phyloP scores from a whole-genome alignment of 2,797 vertebrate species.

The Kryptolebias ocellatus region DNA sequence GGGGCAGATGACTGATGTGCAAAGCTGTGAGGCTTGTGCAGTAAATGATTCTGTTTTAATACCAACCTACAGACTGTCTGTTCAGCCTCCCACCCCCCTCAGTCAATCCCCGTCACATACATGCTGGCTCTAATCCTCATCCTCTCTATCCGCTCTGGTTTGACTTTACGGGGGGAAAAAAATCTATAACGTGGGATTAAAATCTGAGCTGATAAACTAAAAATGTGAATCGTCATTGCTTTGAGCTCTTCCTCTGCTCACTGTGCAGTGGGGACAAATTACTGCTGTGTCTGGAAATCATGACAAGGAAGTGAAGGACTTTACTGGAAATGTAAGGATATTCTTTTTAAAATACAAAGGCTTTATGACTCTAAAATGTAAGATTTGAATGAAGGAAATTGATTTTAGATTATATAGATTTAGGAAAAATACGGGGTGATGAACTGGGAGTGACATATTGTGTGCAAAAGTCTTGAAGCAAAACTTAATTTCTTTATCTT shows the following conservation, averaged over 20 bases:
- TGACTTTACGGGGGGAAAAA: slow-evolving; percentile 44
- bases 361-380: too few species aligned
- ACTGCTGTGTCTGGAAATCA: slow-evolving; percentile 22
- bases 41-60: slow-evolving; percentile 8
- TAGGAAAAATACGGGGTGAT: too few species aligned
- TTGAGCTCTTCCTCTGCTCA: slow-evolving; percentile 35
- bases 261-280: slow-evolving; percentile 24
- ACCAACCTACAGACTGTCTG: slow-evolving; percentile 14
- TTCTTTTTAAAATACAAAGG: too few species aligned
- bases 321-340: too few species aligned
- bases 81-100: slow-evolving; percentile 5
- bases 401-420: too few species aligned
- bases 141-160: slow-evolving; percentile 43
- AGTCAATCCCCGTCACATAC: slow-evolving; percentile 14
- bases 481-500: too few species aligned
- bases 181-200: slow-evolving; percentile 63
- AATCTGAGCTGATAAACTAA: slow-evolving; percentile 55
- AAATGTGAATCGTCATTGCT: slow-evolving; percentile 31
- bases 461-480: too few species aligned
- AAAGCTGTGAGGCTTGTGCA: neutral
- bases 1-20: neutral
- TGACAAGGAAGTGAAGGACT: slow-evolving; percentile 21
- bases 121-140: slow-evolving; percentile 52
- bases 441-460: too few species aligned
- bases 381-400: too few species aligned